Percentiles rank a stretch among this genome's conserved stretches.
These are phyloP conservation scores for Hippoglossus hippoglossus DNA, from an alignment of 2,797 vertebrate species.

Conservation along the genomic window DNA sequence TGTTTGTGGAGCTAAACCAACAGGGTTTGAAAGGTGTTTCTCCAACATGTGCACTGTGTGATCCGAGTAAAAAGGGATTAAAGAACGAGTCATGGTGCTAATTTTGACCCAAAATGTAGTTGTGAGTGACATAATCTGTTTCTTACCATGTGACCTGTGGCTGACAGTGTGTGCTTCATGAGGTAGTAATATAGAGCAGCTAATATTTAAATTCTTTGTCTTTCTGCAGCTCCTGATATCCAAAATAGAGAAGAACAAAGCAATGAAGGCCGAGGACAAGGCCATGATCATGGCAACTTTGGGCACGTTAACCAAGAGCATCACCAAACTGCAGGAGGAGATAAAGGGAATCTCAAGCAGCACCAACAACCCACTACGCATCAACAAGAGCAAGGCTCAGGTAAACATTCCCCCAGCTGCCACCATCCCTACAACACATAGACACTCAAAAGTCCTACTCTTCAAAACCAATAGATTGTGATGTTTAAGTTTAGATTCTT, in stretches of 20 bases:
- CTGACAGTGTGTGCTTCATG: not conserved
- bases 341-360: constrained; percentile 90
- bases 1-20: constrained; percentile 7
- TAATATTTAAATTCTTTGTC: not conserved
- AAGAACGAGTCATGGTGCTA: too few species aligned
- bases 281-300: constrained; percentile 96
- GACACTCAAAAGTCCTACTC: not conserved
- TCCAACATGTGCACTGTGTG: not conserved
- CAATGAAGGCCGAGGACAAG: constrained; percentile 95
- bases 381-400: constrained; percentile 93
- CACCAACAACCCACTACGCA: constrained; percentile 80
- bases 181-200: not conserved
- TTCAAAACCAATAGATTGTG: not conserved
- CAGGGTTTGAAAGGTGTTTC: not conserved
- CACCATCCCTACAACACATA: too few species aligned
- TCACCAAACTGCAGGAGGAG: constrained; percentile 97
- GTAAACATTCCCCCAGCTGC: constrained; percentile 63
- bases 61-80: not conserved
- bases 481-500: not conserved
- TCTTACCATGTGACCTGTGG: not conserved
- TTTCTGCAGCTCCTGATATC: constrained; percentile 92
- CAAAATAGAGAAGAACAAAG: constrained; percentile 97
- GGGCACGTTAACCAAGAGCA: constrained; percentile 91
- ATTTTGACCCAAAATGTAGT: too few species aligned
- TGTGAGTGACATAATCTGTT: too few species aligned